phyloP scores from a whole-genome alignment of 2,888 invertebrate species.

The Caenorhabditis sp. region DNA sequence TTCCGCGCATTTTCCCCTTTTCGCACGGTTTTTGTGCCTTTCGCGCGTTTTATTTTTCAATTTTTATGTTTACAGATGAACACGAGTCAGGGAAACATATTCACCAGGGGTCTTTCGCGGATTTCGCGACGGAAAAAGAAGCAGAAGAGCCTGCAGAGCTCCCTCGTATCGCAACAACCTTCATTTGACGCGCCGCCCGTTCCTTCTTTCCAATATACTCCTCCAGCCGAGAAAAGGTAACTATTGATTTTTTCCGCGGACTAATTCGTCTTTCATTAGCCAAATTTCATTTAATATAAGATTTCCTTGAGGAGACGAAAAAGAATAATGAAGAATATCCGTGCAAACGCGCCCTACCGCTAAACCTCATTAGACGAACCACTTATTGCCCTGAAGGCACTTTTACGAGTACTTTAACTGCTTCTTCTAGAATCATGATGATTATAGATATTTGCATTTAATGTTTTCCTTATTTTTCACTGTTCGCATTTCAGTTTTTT shows the following conservation, averaged over 20 bases:
- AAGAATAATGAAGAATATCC: neutral
- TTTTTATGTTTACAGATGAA: conserved; percentile 45
- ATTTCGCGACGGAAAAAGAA: conserved; percentile 59
- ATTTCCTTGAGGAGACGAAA: neutral
- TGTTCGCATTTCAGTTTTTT: too few species aligned
- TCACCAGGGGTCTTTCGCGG: conserved; percentile 54
- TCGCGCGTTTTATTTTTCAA: neutral
- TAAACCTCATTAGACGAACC: conserved; percentile 35
- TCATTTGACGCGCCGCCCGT: conserved; percentile 35
- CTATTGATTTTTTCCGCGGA: neutral
- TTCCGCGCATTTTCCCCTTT: conserved; percentile 5
- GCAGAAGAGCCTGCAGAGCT: conserved; percentile 45
- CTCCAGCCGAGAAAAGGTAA: conserved; percentile 40
- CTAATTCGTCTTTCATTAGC: too few species aligned
- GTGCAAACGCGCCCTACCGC: conserved; percentile 38
- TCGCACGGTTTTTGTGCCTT: neutral
- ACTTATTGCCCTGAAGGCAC: conserved; percentile 30
- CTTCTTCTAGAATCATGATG: conserved; percentile 5
- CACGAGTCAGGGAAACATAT: conserved; percentile 47
- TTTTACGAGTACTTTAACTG: conserved; percentile 20
- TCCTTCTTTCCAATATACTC: conserved; percentile 4
- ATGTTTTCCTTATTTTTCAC: conserved; percentile 6
- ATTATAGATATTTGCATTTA: neutral
- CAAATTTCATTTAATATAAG: neutral
- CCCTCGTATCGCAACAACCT: conserved; percentile 36